Evolutionary conservation across 1,140 invertebrate species (phyloP).

Genomic region (Diploscapter pachys): DNA sequence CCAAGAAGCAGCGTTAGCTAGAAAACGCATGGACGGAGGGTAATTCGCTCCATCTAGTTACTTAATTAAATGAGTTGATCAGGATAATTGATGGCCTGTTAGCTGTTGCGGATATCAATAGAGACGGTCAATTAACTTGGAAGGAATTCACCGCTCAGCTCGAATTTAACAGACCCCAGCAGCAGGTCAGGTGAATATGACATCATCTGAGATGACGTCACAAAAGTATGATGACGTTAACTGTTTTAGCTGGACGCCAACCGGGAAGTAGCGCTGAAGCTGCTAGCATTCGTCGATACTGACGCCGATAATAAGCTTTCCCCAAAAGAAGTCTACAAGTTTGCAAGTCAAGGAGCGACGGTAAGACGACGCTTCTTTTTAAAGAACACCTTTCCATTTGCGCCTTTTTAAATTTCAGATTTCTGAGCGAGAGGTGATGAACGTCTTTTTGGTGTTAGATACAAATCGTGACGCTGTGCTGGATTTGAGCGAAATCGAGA

Average conservation of each 20-base stretch:
- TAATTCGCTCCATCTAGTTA: not conserved
- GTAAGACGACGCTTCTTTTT: too few species aligned
- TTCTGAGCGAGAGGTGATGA: too few species aligned
- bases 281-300: slow-evolving; percentile 29
- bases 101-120: slow-evolving; percentile 27
- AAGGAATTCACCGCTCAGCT: slow-evolving; percentile 30
- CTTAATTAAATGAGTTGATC: not conserved
- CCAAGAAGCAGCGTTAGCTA: slow-evolving; percentile 15
- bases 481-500: too few species aligned
- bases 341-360: slow-evolving; percentile 12
- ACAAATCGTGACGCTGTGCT: too few species aligned
- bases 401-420: too few species aligned
- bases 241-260: slow-evolving; percentile 13
- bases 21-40: slow-evolving; percentile 27
- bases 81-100: slow-evolving; percentile 34
- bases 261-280: slow-evolving; percentile 25
- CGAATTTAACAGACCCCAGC: slow-evolving; percentile 23
- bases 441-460: too few species aligned
- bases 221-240: too few species aligned
- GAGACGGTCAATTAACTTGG: slow-evolving; percentile 28
- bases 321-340: slow-evolving; percentile 31
- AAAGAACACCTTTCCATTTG: too few species aligned
- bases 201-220: too few species aligned
- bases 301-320: slow-evolving; percentile 29
- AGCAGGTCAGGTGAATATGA: not conserved